These are phyloP conservation scores for Brachionus sp. DNA, from an alignment of 1,140 invertebrate species.

Conservation along the genomic window DNA sequence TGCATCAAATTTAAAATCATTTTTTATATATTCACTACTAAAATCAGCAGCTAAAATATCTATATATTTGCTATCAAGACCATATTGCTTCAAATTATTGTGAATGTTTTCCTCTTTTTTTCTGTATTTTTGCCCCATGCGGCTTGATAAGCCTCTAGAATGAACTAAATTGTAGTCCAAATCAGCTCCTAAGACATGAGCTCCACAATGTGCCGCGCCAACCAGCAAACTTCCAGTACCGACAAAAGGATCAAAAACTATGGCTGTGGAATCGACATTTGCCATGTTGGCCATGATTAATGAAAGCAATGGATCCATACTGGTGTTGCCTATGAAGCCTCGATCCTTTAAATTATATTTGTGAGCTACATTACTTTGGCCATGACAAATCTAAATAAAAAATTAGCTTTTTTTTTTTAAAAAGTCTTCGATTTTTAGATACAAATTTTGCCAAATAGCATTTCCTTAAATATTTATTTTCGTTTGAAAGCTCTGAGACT, in stretches of 20 bases:
- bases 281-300: constrained; percentile 91
- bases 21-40: constrained; percentile 63
- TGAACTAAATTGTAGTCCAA: constrained; percentile 90
- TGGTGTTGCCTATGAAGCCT: constrained; percentile 93
- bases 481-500: constrained; percentile 60
- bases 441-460: constrained; percentile 82
- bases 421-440: constrained; percentile 52
- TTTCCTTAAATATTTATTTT: constrained; percentile 68
- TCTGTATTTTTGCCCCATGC: constrained; percentile 65
- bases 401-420: constrained; percentile 13
- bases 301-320: constrained; percentile 88
- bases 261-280: constrained; percentile 67
- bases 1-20: constrained; percentile 69
- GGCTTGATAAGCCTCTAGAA: constrained; percentile 68
- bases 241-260: constrained; percentile 90
- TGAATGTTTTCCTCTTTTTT: constrained; percentile 77
- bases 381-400: constrained; percentile 67
- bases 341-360: constrained; percentile 78
- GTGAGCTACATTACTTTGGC: constrained; percentile 73
- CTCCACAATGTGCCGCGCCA: constrained; percentile 83
- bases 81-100: constrained; percentile 81
- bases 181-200: constrained; percentile 80
- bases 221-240: constrained; percentile 85
- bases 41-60: constrained; percentile 86
- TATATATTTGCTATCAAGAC: constrained; percentile 70